phyloP scores from a whole-genome alignment of 2,888 invertebrate genomes.

The Nineta flava region DNA sequence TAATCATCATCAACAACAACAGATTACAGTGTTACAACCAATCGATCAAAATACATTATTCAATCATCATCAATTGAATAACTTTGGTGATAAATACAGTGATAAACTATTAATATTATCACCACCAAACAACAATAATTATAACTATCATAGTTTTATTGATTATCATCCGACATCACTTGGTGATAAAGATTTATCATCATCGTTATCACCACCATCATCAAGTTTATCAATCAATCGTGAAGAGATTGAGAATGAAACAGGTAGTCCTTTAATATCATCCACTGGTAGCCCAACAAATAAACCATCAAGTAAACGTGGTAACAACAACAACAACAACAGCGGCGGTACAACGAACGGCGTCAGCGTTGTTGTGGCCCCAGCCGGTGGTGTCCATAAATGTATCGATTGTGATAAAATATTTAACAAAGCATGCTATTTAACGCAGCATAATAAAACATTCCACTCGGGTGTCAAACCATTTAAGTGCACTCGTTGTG shows the following conservation, averaged over 20 bases:
- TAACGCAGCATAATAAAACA: conserved; percentile 81
- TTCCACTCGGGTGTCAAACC: conserved; percentile 78
- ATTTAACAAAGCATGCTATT: conserved; percentile 73
- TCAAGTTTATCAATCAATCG: conserved; percentile 20
- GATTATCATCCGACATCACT: conserved; percentile 7
- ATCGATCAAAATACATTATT: background rate
- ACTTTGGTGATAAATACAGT: background rate
- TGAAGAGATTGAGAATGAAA: conserved; percentile 21
- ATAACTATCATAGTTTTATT: background rate
- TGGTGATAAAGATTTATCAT: conserved; percentile 15
- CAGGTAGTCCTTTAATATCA: conserved; percentile 21
- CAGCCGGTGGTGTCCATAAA: conserved; percentile 31
- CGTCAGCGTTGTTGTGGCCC: conserved; percentile 4
- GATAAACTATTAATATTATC: background rate
- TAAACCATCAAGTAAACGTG: conserved; percentile 6
- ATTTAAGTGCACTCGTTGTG: conserved; percentile 70
- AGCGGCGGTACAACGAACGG: conserved; percentile 5
- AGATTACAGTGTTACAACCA: background rate
- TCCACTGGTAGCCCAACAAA: conserved; percentile 17
- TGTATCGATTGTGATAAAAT: conserved; percentile 71
- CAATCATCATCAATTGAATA: too few species aligned
- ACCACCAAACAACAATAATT: conserved; percentile 4
- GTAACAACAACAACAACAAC: conserved; percentile 8
- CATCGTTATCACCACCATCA: conserved; percentile 17
- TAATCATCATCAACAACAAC: background rate